Conservation (phyloP, 92 coral and sea anemone species). For the Heteractis magnifica region DNA sequence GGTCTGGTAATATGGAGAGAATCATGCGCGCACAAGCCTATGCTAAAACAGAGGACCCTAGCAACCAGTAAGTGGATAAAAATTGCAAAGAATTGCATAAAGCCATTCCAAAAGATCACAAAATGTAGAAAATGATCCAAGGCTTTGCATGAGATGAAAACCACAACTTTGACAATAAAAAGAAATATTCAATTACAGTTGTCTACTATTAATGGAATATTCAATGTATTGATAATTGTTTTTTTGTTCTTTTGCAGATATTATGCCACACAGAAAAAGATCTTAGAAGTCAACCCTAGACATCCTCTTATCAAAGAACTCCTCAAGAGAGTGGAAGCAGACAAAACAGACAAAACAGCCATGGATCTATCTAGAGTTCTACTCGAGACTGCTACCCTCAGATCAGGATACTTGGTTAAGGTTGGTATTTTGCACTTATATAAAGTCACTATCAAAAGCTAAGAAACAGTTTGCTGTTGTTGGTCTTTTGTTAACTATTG, state of each 20-base stretch:
- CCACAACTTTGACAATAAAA: too few species aligned
- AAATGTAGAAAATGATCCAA: too few species aligned
- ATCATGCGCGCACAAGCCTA: constrained; percentile 98
- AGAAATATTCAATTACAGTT: too few species aligned
- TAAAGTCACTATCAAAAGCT: too few species aligned
- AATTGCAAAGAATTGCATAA: too few species aligned
- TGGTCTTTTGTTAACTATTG: too few species aligned
- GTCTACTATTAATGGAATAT: too few species aligned
- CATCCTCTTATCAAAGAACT: constrained; percentile 95
- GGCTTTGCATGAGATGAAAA: too few species aligned
- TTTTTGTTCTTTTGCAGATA: constrained; percentile 48
- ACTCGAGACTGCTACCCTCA: constrained; percentile 95
- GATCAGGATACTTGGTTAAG: constrained; percentile 93
- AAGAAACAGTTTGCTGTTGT: too few species aligned
- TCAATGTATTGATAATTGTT: neutral
- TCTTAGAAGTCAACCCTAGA: constrained; percentile 90
- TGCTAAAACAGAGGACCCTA: constrained; percentile 90
- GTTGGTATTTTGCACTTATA: constrained; percentile 23
- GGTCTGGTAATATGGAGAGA: constrained; percentile 99
- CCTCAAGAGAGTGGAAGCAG: constrained; percentile 81
- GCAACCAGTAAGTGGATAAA: constrained; percentile 74
- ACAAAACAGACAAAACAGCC: constrained; percentile 90
- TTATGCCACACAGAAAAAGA: constrained; percentile 94
- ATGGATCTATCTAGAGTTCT: constrained; percentile 84
- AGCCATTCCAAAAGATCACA: too few species aligned